Base-by-base conservation (phyloP, 2,888 invertebrate genomes). In the Pachymerium ferrugineum region DNA sequence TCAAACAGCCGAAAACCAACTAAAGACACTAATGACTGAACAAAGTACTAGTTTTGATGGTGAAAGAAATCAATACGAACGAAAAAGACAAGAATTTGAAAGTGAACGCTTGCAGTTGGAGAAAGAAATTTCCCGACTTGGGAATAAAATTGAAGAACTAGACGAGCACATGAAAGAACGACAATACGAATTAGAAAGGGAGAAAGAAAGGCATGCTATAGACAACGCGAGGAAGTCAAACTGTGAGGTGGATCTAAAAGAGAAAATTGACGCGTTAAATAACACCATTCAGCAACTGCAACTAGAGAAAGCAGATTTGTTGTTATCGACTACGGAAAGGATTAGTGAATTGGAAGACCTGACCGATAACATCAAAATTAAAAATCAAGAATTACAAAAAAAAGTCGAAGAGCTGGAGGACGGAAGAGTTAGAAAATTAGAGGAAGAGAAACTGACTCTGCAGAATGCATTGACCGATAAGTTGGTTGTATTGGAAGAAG, bases 331-430 rank as follows among this genome's bases (percentile, higher is more conserved):
- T 16, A 33, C 69, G 6, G 69, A 30, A 29, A 33, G 16, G 30
- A 30, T 31, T 10, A 33, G 69, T 29, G 69, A 69, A n/a, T 69
- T 69, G 69, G 69, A 69, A n/a, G 33, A 69, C 6, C 10, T 30
- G n/a, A 14, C 31, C 12, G n/a, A n/a, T n/a, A n/a, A n/a, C n/a
- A n/a, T n/a, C n/a, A n/a, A n/a, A n/a, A n/a, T n/a, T n/a, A n/a
- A n/a, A n/a, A n/a, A n/a, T n/a, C n/a, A n/a, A n/a, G n/a, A n/a
- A n/a, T n/a, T n/a, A n/a, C n/a, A n/a, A n/a, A n/a, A n/a, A n/a
- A n/a, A n/a, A n/a, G n/a, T n/a, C n/a, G n/a, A n/a, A 12, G 38
- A 38, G 3, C 16, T 14, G 38, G 38, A 38, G 14, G n/a, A 38
- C 14, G 38, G 16, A 38, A 38, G 38, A 38, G n/a, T n/a, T n/a